Percentiles rank a stretch among this genome's conserved stretches.
phyloP scores from a whole-genome alignment of 64 coral and sea anemone genomes.

The Montipora sp. region DNA sequence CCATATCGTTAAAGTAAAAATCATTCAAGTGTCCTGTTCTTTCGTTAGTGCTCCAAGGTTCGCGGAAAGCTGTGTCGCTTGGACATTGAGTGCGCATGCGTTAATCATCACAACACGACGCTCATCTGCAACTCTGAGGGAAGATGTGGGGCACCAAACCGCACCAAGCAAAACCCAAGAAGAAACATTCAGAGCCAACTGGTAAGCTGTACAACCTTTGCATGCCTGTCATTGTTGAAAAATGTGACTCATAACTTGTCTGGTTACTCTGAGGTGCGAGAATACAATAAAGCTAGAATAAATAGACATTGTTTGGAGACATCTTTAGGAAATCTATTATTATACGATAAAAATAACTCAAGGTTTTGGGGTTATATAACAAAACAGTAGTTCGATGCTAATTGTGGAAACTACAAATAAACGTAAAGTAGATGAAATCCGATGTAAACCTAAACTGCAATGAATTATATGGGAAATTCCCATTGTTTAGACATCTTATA shows the following conservation, averaged over 20 bases:
- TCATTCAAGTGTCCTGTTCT: not conserved
- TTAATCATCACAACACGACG: constrained; percentile 17
- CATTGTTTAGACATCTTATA: too few relatives aligned
- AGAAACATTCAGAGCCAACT: not conserved
- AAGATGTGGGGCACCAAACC: not conserved
- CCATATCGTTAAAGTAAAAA: too few relatives aligned
- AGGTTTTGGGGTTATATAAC: too few relatives aligned
- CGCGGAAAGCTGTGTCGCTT: not conserved
- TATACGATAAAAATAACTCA: too few relatives aligned
- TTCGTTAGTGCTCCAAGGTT: constrained; percentile 5
- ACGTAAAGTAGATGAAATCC: too few relatives aligned
- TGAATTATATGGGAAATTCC: too few relatives aligned
- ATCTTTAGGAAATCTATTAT: too few relatives aligned
- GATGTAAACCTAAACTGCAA: too few relatives aligned
- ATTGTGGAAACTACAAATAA: too few relatives aligned
- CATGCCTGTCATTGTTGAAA: not conserved
- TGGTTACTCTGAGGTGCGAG: not conserved
- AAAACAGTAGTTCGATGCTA: too few relatives aligned
- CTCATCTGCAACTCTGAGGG: not conserved
- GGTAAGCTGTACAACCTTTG: not conserved
- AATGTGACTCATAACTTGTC: not conserved
- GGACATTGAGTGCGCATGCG: not conserved
- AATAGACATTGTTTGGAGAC: too few relatives aligned
- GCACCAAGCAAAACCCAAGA: not conserved
- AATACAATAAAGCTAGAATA: too few relatives aligned